Conservation (phyloP, 2,888 invertebrate genomes). For the Leptopilina drosophilae region DNA sequence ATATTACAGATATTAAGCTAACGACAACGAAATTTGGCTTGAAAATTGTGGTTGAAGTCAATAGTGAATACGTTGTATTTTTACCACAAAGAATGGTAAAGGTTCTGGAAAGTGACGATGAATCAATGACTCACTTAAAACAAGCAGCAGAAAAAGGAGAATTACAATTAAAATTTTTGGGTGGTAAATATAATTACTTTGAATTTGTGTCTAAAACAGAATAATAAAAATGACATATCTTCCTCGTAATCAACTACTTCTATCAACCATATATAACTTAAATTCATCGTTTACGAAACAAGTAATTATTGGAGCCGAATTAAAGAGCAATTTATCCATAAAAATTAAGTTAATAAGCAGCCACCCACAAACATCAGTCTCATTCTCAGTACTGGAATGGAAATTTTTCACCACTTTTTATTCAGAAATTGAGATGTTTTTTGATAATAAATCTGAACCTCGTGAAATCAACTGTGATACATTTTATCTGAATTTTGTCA, state of each 20-base stretch:
- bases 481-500: too few relatives aligned
- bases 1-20: background rate
- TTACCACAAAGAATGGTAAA: slow-evolving; percentile 3
- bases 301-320: background rate
- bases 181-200: background rate
- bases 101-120: background rate
- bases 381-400: background rate
- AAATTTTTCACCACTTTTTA: background rate
- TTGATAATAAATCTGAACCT: too few relatives aligned
- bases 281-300: background rate
- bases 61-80: background rate
- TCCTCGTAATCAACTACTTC: background rate
- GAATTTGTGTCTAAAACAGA: background rate
- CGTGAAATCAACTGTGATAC: too few relatives aligned
- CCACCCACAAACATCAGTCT: background rate
- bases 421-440: too few relatives aligned
- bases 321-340: background rate
- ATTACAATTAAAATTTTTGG: background rate
- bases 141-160: background rate
- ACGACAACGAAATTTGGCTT: background rate
- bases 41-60: background rate
- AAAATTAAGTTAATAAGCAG: background rate
- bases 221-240: background rate
- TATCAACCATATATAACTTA: background rate
- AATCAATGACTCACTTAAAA: background rate